Percentiles rank a stretch among this genome's conserved stretches.
phyloP scores from a whole-genome alignment of 2,113 vertebrate genomes.

The Uropsilus gracilis region DNA sequence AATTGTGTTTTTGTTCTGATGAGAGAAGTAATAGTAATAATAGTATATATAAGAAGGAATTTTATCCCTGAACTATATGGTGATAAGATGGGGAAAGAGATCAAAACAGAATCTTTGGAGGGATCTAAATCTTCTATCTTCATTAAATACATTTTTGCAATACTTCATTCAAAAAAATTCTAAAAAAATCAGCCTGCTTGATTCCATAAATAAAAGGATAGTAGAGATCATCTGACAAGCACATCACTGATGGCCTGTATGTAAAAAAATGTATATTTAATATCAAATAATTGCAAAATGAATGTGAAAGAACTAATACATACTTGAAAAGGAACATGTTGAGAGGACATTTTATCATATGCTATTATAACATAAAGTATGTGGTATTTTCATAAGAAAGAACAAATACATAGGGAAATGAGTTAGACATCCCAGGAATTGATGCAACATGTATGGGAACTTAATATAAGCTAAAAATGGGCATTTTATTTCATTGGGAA shows the following conservation, averaged over 20 bases:
- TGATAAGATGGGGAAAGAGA: neutral
- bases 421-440: neutral
- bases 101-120: neutral
- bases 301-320: neutral
- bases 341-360: neutral
- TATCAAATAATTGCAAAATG: neutral
- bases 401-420: neutral
- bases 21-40: neutral
- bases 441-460: neutral
- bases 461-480: neutral
- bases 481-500: neutral
- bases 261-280: conserved; percentile 3
- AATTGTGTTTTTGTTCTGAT: conserved; percentile 69
- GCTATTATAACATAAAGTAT: too few relatives aligned
- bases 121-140: conserved; percentile 17
- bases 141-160: conserved; percentile 21
- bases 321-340: neutral
- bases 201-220: neutral
- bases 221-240: neutral
- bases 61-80: neutral
- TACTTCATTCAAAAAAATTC: neutral
- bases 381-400: neutral
- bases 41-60: neutral
- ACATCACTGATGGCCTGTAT: neutral
- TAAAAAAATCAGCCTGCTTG: conserved; percentile 32